Conservation (phyloP, 2,113 vertebrate species). For the Callorhinus ursinus region DNA sequence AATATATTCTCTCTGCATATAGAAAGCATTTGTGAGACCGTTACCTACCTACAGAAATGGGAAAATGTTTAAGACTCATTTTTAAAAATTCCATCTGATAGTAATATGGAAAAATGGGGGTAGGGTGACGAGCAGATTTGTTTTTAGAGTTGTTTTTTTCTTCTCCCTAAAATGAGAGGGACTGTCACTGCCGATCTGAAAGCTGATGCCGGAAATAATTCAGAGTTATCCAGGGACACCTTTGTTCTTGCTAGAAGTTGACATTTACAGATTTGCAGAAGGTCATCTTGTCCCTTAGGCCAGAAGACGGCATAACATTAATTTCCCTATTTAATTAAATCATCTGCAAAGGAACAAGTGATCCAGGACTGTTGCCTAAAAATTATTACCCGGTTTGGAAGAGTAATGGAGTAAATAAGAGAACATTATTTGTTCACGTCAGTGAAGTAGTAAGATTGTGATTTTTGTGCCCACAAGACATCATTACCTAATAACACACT, state of each 20-base stretch:
- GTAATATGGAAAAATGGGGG: too few relatives aligned
- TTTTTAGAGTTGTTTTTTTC: not conserved
- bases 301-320: slow-evolving; percentile 30
- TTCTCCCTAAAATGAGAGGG: not conserved
- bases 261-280: slow-evolving; percentile 76
- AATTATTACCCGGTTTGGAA: not conserved
- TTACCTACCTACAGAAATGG: not conserved
- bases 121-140: not conserved
- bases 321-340: slow-evolving; percentile 70
- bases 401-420: not conserved
- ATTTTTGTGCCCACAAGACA: not conserved
- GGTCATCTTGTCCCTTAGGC: slow-evolving; percentile 71
- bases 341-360: not conserved
- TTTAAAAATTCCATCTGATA: not conserved
- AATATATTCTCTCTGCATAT: not conserved
- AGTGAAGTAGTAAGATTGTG: not conserved
- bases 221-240: not conserved
- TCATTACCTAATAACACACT: not conserved
- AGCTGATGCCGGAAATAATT: slow-evolving; percentile 50
- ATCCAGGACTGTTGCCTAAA: not conserved
- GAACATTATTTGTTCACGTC: not conserved
- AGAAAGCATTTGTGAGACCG: not conserved
- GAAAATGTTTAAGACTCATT: not conserved
- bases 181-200: not conserved
- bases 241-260: slow-evolving; percentile 58